phyloP scores from a whole-genome alignment of 2,113 vertebrate species.

The Cichladusa arquata region DNA sequence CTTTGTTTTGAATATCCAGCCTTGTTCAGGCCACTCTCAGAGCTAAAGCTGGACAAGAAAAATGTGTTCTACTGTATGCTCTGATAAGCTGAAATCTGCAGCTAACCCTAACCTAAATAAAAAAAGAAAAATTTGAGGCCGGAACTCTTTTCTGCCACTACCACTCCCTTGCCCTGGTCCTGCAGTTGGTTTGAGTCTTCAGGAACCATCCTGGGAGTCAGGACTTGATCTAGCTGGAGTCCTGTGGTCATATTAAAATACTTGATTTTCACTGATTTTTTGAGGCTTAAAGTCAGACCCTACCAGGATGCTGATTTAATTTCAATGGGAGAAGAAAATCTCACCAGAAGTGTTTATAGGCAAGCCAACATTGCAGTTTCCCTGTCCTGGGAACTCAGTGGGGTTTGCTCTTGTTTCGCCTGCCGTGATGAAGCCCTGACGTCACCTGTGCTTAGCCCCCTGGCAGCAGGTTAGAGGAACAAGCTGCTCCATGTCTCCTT shows the following conservation, averaged over 20 bases:
- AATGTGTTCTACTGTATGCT: background rate
- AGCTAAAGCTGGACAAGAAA: background rate
- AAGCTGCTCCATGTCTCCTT: background rate
- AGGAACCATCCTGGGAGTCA: background rate
- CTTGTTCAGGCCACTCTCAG: background rate
- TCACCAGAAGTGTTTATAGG: background rate
- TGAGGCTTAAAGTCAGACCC: background rate
- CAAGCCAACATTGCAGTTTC: background rate
- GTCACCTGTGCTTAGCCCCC: background rate
- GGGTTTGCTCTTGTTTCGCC: background rate
- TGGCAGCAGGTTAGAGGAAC: background rate
- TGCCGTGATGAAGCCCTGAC: background rate
- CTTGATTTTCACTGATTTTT: background rate
- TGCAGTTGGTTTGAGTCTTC: background rate
- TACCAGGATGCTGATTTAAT: background rate
- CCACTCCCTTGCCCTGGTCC: too few relatives aligned
- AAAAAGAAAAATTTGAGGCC: too few relatives aligned
- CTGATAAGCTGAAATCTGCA: background rate
- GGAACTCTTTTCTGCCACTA: too few relatives aligned
- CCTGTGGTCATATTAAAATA: background rate
- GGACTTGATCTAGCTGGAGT: background rate
- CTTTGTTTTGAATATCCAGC: background rate
- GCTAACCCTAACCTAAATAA: background rate
- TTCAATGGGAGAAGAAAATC: background rate
- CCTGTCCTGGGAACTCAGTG: background rate